Base-by-base conservation (phyloP, 2,113 vertebrate genomes). In the Trichomycterus rosablanca region DNA sequence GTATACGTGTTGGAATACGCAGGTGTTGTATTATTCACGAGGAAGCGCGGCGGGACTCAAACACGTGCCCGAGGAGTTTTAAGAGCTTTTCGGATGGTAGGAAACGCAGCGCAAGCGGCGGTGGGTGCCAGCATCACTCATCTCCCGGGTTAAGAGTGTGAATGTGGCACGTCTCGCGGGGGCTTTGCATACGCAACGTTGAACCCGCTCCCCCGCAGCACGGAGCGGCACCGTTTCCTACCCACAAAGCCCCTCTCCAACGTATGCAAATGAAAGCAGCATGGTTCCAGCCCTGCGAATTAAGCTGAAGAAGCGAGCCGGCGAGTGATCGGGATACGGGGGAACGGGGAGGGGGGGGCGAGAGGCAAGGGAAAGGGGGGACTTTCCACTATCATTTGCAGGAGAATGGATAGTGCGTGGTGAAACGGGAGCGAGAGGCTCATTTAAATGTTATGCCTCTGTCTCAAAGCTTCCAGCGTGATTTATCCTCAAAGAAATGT, bases 381-480 rank as follows among this genome's bases (percentile, higher is more conserved):
- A 40, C 66, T 66, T 75, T 42, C 73, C 63, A 45, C 59, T 34
- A 66, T 79, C 66, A 85, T 83, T 85, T 85, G 74, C 78, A 78
- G 76, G 69, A 84, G 79, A 84, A 83, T 80, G 78, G 80, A 80
- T 83, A 68, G 72, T 66, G 59, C 67, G 75, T 68, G 80, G 78
- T 82, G 81, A 72, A 68, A 72, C 19, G 68, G 68, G 68, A 76
- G 79, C 63, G 55, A 71, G 72, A 74, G 80, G 78, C 80, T 85
- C 78, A 86, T 86, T 85, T 86, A 82, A 87, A 87, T 86, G 83
- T 84, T 84, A 77, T 84, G 81, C 80, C 77, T 84, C 66, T 73
- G 56, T 78, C 82, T 83, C 77, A 59, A 67, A 74, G 67, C 73
- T 80, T 74, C 70, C 71, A 78, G 78, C 70, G 77, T 80, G 79